phyloP scores from a whole-genome alignment of 2,113 vertebrate species.

The Alectura lathami region DNA sequence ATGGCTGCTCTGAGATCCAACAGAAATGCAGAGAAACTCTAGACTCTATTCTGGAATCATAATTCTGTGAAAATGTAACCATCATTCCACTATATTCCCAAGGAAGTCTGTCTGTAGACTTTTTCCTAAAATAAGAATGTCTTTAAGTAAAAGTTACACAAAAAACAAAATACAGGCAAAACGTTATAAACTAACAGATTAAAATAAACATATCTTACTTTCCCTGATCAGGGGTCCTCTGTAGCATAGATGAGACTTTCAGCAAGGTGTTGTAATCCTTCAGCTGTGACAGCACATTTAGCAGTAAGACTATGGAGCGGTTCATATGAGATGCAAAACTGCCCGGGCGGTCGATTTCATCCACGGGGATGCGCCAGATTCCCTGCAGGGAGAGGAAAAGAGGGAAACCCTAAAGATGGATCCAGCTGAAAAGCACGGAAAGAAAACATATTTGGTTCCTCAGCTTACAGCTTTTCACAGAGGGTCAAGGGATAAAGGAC shows the following conservation, averaged over 20 bases:
- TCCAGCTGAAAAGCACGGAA: neutral
- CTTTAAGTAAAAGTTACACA: neutral
- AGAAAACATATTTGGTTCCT: rapidly evolving
- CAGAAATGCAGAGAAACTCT: neutral
- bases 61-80: neutral
- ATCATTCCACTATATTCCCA: neutral
- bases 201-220: slow-evolving; percentile 83
- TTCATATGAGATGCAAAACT: slow-evolving; percentile 99
- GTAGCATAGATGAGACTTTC: slow-evolving; percentile 97
- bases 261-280: slow-evolving; percentile 94
- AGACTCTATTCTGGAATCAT: rapidly evolving
- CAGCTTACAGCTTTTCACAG: neutral
- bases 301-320: slow-evolving; percentile 93
- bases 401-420: neutral
- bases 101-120: neutral
- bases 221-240: slow-evolving; percentile 99
- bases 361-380: slow-evolving; percentile 99
- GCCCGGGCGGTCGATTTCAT: slow-evolving; percentile 97
- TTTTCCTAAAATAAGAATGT: neutral
- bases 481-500: neutral
- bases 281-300: slow-evolving; percentile 92
- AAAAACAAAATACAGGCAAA: neutral
- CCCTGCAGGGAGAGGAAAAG: slow-evolving; percentile 77
- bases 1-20: neutral
- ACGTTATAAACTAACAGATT: neutral